These are phyloP conservation scores for Chloroclysta siterata DNA, from an alignment of 2,888 invertebrate genomes.

Conservation along the genomic window DNA sequence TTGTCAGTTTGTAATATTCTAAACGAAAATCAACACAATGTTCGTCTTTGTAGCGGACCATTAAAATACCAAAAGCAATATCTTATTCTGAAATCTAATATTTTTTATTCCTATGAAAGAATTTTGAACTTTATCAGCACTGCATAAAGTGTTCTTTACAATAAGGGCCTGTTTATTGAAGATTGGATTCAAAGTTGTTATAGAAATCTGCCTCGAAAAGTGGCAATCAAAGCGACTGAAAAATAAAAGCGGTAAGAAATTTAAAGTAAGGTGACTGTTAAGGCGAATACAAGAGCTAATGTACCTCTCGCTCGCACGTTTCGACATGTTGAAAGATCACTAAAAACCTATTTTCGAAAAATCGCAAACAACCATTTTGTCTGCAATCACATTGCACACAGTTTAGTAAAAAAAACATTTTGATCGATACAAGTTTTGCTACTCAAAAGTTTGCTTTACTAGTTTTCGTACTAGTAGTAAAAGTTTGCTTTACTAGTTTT, in stretches of 20 bases:
- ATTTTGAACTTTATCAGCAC: constrained; percentile 21
- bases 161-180: neutral
- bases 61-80: constrained; percentile 18
- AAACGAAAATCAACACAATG: neutral
- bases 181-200: neutral
- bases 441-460: too few relatives aligned
- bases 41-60: constrained; percentile 27
- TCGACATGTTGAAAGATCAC: too few relatives aligned
- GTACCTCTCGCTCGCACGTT: too few relatives aligned
- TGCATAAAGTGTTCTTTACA: constrained; percentile 5
- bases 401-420: too few relatives aligned
- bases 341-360: too few relatives aligned
- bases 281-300: too few relatives aligned
- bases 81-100: constrained; percentile 15
- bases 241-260: neutral
- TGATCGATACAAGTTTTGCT: too few relatives aligned
- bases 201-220: neutral
- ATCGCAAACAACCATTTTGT: too few relatives aligned
- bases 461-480: too few relatives aligned
- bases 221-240: neutral
- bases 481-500: too few relatives aligned
- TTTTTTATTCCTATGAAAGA: constrained; percentile 8
- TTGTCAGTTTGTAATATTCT: constrained; percentile 46
- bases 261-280: too few relatives aligned
- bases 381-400: too few relatives aligned